Base-by-base conservation (phyloP, 2,888 invertebrate genomes). In the Gandaritis pyraliata region DNA sequence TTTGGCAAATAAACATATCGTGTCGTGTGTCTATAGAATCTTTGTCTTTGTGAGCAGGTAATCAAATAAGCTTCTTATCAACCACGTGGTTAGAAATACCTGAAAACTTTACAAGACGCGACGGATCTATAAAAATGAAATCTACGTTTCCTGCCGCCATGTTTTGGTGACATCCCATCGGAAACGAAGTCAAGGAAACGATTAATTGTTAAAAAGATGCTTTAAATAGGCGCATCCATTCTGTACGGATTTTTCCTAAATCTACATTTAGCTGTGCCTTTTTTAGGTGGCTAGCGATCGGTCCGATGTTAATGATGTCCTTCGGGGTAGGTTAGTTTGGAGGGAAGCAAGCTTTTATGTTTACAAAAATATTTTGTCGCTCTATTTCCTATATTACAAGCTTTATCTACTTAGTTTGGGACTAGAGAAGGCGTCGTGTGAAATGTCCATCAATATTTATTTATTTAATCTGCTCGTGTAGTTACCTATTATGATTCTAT, bases 261-360 rank as follows among this genome's bases (percentile, higher is more conserved):
- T 71, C 72, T 72, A 77, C 68, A 76, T 79, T 76, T 81, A 81
- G 81, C 79, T 68, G 65, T 74, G 71, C 70, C 72, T 77, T 79
- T 76, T 72, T 71, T 72, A 71, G 72, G 76, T 74, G 71, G 75
- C 72, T 73, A 74, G 73, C 61, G 74, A 72, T 78, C 76, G 79
- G 81, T 80, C 76, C 76, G 72, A 78, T 78, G 77, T 83, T 86
- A 85, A 85, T 83, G 85, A 86, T 86, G 86, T 85, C 85, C 85
- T 85, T 76, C 70, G 12, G 36, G 76, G 16, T 72, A 47, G 10
- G n/a, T 18, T 52, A 69, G 60, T 72, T 49, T 80, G 79, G 85
- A 82, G 61, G 53, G 5, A 38, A 23, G 23, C 23, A 23, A 23
- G 69, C 48, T 70, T 65, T 30, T 41, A 53, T 18, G 30, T 47